These are phyloP conservation scores for Capra hircus DNA, from an alignment of 2,113 vertebrate species.

Conservation along the genomic window DNA sequence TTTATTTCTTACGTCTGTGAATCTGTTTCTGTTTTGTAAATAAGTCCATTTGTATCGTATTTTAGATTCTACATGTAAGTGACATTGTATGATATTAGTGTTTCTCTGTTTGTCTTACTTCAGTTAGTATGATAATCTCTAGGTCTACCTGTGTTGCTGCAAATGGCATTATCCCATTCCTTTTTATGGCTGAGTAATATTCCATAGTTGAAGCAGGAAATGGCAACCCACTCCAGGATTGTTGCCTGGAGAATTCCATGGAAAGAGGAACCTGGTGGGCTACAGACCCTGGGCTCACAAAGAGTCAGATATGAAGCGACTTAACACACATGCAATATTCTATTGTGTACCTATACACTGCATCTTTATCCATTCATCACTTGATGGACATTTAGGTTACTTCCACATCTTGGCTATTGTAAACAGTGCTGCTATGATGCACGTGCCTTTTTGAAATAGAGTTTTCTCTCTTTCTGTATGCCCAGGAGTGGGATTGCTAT, in stretches of 20 bases:
- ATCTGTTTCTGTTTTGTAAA: not conserved
- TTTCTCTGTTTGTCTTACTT: not conserved
- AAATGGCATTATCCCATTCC: not conserved
- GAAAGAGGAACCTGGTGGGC: not conserved
- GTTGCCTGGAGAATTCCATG: not conserved
- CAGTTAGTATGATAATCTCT: not conserved
- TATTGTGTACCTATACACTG: not conserved
- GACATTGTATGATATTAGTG: not conserved
- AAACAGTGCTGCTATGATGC: not conserved
- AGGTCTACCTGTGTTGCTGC: not conserved
- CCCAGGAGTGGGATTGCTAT: not conserved
- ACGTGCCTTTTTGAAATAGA: not conserved
- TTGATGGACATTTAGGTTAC: not conserved
- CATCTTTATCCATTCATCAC: not conserved
- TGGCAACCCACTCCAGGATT: not conserved
- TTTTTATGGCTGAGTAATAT: not conserved
- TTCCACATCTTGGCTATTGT: not conserved
- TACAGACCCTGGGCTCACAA: not conserved
- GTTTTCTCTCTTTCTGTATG: not conserved
- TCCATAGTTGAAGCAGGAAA: not conserved
- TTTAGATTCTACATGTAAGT: not conserved
- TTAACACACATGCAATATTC: not conserved
- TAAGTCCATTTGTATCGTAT: not conserved
- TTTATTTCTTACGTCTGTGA: not conserved
- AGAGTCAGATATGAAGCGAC: not conserved